Conservation (phyloP, 2,888 invertebrate species). For the Cantharis rustica region DNA sequence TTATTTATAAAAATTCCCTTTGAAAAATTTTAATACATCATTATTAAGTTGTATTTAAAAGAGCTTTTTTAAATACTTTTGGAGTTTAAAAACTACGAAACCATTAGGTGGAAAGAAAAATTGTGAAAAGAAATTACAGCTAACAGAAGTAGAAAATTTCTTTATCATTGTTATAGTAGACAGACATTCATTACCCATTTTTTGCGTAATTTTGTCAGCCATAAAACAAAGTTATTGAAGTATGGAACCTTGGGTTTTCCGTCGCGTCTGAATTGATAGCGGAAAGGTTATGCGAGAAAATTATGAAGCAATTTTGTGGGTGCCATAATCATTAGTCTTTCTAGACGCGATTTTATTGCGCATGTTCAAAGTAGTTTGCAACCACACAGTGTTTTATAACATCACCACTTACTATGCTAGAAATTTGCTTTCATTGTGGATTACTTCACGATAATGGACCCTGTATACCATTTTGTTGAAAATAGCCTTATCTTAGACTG, state of each 20-base stretch:
- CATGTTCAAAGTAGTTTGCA: conserved; percentile 31
- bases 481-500: conserved; percentile 11
- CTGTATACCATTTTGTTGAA: conserved; percentile 16
- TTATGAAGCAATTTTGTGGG: conserved; percentile 58
- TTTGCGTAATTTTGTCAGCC: conserved; percentile 30
- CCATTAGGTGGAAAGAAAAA: background rate
- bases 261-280: conserved; percentile 53
- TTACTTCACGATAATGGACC: conserved; percentile 27
- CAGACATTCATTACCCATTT: conserved; percentile 30
- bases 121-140: background rate
- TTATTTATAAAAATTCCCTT: background rate
- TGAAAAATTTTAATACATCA: background rate
- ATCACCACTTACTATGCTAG: conserved; percentile 32
- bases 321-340: conserved; percentile 54
- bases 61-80: background rate
- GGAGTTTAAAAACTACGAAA: background rate
- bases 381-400: conserved; percentile 34
- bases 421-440: conserved; percentile 30
- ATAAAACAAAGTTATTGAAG: conserved; percentile 49
- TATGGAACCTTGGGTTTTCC: conserved; percentile 45
- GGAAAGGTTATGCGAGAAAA: conserved; percentile 56
- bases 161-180: conserved; percentile 17
- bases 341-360: conserved; percentile 33
- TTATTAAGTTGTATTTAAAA: background rate
- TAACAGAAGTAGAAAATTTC: conserved; percentile 15